A percentile compares a stretch with the other conserved stretches of the same genome.
These are phyloP conservation scores for Amia ocellicauda DNA, from an alignment of 2,113 vertebrate species.

Conservation along the genomic window DNA sequence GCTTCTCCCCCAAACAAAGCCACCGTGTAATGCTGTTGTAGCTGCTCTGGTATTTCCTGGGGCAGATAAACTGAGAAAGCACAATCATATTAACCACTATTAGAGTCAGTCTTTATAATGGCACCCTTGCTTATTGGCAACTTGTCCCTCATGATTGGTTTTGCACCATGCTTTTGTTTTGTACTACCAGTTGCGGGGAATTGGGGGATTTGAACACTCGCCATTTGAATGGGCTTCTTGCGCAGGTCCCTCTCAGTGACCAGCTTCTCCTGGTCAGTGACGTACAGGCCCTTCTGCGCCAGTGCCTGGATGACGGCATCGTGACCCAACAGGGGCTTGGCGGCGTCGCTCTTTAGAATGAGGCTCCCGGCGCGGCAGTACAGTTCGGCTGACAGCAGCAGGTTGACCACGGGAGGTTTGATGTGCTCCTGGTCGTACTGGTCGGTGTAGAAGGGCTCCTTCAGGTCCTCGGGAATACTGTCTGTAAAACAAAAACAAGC, in stretches of 20 bases:
- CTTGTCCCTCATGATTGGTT: too few species aligned
- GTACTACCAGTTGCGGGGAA: too few species aligned
- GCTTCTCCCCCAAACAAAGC: too few species aligned
- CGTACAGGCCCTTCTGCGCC: slow-evolving; percentile 90
- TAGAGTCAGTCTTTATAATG: too few species aligned
- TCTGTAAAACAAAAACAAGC: slow-evolving; percentile 58
- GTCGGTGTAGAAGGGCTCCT: slow-evolving; percentile 92
- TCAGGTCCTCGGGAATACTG: slow-evolving; percentile 82
- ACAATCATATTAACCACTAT: too few species aligned
- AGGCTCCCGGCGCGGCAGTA: slow-evolving; percentile 91
- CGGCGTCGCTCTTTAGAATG: slow-evolving; percentile 83
- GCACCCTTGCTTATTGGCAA: too few species aligned
- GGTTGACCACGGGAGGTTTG: slow-evolving; percentile 85
- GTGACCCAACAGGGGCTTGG: slow-evolving; percentile 87
- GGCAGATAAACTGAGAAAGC: too few species aligned
- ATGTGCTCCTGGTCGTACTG: slow-evolving; percentile 98
- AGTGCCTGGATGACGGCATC: slow-evolving; percentile 92
- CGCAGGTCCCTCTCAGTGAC: slow-evolving; percentile 91
- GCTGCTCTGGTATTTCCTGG: too few species aligned
- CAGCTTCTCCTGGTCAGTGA: slow-evolving; percentile 89
- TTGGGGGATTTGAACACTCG: slow-evolving; percentile 52
- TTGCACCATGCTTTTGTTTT: too few species aligned
- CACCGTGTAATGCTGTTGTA: too few species aligned
- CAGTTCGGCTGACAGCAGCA: slow-evolving; percentile 91
- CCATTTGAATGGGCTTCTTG: slow-evolving; percentile 94